Evolutionary conservation across 1,140 invertebrate species (phyloP).

Genomic region (Aphidius gifuensis): DNA sequence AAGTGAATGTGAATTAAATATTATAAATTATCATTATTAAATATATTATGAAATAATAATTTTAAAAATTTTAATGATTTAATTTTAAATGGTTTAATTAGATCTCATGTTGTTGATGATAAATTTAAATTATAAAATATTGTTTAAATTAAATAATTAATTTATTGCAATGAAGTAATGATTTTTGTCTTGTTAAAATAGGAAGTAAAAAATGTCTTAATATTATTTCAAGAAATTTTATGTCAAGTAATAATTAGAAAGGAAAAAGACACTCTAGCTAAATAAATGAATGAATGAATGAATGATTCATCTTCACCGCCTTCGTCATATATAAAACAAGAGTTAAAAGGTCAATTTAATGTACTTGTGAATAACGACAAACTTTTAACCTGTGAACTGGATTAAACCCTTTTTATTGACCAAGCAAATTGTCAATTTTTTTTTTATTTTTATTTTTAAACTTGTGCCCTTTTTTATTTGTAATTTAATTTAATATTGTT

Average conservation of each 20-base stretch:
- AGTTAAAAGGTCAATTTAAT: constrained; percentile 47
- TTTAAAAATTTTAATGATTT: too few species aligned
- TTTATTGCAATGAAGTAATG: constrained; percentile 1
- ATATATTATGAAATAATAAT: too few species aligned
- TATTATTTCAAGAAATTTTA: too few species aligned
- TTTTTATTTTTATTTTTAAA: neutral
- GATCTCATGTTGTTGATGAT: too few species aligned
- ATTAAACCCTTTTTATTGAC: constrained; percentile 8
- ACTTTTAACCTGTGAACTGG: constrained; percentile 23
- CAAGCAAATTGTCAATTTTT: constrained; percentile 8
- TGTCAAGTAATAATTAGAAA: constrained; percentile 26
- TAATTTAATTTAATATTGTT: neutral
- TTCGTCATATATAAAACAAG: constrained; percentile 33
- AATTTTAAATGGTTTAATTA: too few species aligned
- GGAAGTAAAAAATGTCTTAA: too few species aligned
- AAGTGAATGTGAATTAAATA: too few species aligned
- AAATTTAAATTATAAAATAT: too few species aligned
- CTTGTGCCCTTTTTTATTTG: neutral
- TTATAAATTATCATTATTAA: too few species aligned
- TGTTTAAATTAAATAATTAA: constrained; percentile 14
- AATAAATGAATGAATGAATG: constrained; percentile 30
- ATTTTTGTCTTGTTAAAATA: too few species aligned
- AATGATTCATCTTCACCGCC: constrained; percentile 42
- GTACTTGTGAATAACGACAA: constrained; percentile 29
- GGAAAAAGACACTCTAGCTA: constrained; percentile 2